Conservation (phyloP, 92 coral and sea anemone genomes). For the Parazoanthus atlanticus region DNA sequence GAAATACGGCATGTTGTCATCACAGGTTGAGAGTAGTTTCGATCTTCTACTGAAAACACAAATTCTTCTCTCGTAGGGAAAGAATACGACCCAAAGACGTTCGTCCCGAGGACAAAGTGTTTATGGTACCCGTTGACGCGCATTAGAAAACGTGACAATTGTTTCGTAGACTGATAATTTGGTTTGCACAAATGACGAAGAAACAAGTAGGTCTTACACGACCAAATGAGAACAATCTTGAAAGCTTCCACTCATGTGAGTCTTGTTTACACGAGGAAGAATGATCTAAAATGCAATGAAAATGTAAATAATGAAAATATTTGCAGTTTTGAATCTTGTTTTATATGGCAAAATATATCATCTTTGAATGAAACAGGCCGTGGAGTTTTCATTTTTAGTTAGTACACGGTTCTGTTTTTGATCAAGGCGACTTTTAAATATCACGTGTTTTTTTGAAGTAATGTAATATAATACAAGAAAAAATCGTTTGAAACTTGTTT, state of each 20-base stretch:
- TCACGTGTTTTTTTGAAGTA: no score
- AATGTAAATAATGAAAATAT: no score
- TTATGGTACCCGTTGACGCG: conserved; percentile 88
- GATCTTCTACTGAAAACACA: no score
- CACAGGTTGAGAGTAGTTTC: no score
- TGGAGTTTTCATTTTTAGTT: no score
- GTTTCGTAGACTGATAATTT: background rate
- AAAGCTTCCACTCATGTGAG: background rate
- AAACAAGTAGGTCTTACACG: background rate
- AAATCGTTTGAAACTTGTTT: no score
- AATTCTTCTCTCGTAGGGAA: conserved; percentile 64
- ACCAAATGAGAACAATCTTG: background rate
- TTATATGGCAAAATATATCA: background rate
- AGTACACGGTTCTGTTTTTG: no score
- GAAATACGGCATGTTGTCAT: no score
- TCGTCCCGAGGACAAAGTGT: conserved; percentile 81
- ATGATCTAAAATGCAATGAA: background rate
- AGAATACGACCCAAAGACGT: conserved; percentile 89
- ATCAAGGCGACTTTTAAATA: no score
- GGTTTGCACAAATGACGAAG: background rate
- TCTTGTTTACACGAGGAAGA: background rate
- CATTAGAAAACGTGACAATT: background rate
- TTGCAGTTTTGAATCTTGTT: background rate
- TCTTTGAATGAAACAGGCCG: no score
- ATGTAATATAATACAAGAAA: no score